Conservation (phyloP, 2,797 vertebrate species). For the Paguma larvata region DNA sequence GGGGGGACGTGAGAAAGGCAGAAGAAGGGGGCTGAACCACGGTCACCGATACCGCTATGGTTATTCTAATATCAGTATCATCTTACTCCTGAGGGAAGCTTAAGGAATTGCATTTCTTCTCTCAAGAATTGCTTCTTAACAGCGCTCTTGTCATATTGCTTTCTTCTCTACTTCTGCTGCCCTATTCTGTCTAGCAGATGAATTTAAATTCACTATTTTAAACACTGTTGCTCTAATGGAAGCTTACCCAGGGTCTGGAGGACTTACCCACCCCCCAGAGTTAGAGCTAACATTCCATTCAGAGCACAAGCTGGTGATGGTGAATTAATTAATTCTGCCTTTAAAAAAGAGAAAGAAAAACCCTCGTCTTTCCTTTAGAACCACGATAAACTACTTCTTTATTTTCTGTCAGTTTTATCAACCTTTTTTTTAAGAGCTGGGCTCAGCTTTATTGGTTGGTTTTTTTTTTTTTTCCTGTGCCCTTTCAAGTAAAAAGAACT, state of each 20-base stretch:
- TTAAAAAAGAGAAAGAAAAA: conserved; percentile 67
- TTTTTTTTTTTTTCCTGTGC: conserved; percentile 56
- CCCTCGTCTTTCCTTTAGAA: conserved; percentile 78
- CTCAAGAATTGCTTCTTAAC: conserved; percentile 2
- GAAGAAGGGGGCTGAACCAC: not conserved
- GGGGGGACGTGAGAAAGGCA: not conserved
- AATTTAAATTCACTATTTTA: conserved; percentile 75
- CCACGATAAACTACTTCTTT: conserved; percentile 79
- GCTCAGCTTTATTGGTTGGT: conserved; percentile 74
- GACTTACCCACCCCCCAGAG: conserved; percentile 63
- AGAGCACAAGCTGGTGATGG: conserved; percentile 42
- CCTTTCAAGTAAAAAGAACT: conserved; percentile 75
- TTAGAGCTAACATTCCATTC: conserved; percentile 73
- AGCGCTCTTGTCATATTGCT: not conserved
- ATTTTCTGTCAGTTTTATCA: conserved; percentile 79
- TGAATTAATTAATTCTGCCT: conserved; percentile 82
- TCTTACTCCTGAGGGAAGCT: not conserved
- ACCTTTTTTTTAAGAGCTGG: conserved; percentile 59
- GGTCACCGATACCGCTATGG: not conserved
- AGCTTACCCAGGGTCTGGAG: conserved; percentile 73
- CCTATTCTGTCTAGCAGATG: conserved; percentile 53
- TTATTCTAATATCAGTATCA: not conserved
- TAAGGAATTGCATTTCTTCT: not conserved
- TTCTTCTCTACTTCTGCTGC: conserved; percentile 39
- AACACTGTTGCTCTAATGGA: conserved; percentile 75